A percentile compares a stretch with the other conserved stretches of the same genome.
These are phyloP conservation scores for Miltochrista miniata DNA, from an alignment of 2,888 invertebrate genomes.

Conservation along the genomic window DNA sequence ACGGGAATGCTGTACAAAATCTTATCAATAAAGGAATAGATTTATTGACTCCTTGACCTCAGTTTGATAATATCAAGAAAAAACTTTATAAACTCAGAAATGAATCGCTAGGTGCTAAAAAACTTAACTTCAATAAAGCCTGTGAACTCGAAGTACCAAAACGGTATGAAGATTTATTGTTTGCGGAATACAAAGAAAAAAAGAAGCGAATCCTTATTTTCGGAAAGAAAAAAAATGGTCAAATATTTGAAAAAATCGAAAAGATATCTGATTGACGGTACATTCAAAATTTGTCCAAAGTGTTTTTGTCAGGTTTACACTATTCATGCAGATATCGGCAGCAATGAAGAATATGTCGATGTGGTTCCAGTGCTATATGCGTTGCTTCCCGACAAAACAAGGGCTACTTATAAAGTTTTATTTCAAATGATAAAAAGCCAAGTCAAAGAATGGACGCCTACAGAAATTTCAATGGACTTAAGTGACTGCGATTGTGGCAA, in stretches of 20 bases:
- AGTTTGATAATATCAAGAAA: slow-evolving; percentile 12
- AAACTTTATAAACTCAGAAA: slow-evolving; percentile 16
- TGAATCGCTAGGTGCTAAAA: slow-evolving; percentile 11
- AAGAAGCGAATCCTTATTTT: slow-evolving; percentile 11
- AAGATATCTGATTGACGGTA: slow-evolving; percentile 14
- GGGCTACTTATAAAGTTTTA: slow-evolving; percentile 15
- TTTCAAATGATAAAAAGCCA: slow-evolving; percentile 22
- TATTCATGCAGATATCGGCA: slow-evolving; percentile 19
- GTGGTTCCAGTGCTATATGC: slow-evolving; percentile 22
- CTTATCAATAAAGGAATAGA: slow-evolving; percentile 9
- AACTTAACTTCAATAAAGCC: slow-evolving; percentile 10
- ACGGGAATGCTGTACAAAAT: background rate
- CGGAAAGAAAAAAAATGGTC: background rate
- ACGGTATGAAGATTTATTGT: slow-evolving; percentile 14
- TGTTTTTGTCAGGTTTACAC: slow-evolving; percentile 14
- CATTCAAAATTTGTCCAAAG: background rate
- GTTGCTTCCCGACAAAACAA: slow-evolving; percentile 21
- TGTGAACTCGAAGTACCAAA: slow-evolving; percentile 10
- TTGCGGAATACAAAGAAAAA: slow-evolving; percentile 9
- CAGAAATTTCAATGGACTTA: slow-evolving; percentile 18
- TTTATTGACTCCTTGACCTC: slow-evolving; percentile 11
- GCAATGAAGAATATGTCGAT: slow-evolving; percentile 19
- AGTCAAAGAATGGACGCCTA: slow-evolving; percentile 14
- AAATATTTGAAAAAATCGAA: slow-evolving; percentile 14
- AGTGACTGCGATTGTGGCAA: slow-evolving; percentile 11